phyloP scores from a whole-genome alignment of 2,888 invertebrate genomes.

The Platycheirus rosarum region DNA sequence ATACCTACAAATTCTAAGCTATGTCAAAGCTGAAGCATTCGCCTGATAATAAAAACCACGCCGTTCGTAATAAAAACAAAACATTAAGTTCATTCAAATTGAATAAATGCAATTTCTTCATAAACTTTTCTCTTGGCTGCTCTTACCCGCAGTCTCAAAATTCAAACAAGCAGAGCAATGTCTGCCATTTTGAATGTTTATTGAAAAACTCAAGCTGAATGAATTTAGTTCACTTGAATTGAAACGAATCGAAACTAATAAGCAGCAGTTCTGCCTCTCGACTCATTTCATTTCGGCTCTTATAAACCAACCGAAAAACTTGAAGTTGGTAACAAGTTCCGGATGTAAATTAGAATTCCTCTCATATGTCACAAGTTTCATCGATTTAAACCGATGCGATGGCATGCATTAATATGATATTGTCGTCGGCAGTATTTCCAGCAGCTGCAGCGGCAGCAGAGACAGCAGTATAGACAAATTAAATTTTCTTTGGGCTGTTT shows the following conservation, averaged over 20 bases:
- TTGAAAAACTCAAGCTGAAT: conserved; percentile 44
- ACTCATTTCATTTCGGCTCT: background rate
- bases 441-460: background rate
- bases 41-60: conserved; percentile 7
- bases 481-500: too few relatives aligned
- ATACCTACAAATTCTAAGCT: too few relatives aligned
- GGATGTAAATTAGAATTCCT: conserved; percentile 52
- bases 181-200: conserved; percentile 42
- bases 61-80: conserved; percentile 3
- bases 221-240: conserved; percentile 35
- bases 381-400: conserved; percentile 34
- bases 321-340: conserved; percentile 48
- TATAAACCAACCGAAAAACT: conserved; percentile 24
- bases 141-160: conserved; percentile 1
- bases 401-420: conserved; percentile 40
- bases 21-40: background rate
- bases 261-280: conserved; percentile 31
- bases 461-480: too few relatives aligned
- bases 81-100: conserved; percentile 35
- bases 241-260: conserved; percentile 48
- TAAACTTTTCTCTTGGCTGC: conserved; percentile 20
- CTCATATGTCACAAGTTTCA: conserved; percentile 53
- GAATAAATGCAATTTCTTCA: conserved; percentile 40
- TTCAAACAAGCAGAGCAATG: conserved; percentile 14
- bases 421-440: conserved; percentile 17